Base-by-base conservation (phyloP, 2,888 invertebrate species). In the Liopterus haemorrhoidalis region DNA sequence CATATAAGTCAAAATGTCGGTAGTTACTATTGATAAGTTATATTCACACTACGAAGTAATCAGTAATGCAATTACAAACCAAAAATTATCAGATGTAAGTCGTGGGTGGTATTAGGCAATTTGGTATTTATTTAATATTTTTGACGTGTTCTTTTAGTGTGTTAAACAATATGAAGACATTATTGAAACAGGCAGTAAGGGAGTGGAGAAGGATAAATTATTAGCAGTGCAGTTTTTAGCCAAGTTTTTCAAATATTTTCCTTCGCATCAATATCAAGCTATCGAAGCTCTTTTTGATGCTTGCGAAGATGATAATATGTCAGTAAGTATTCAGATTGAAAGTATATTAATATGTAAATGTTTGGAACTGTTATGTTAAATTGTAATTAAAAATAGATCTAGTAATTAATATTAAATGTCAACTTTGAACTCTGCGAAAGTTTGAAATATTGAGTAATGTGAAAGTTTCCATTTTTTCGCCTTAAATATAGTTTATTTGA, bases 201-300 rank as follows among this genome's bases (percentile, higher is more conserved):
- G 93, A 19, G 81, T 82, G 0, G 80, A 85, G 30, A 90, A 88
- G 58, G 93, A 93, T 62, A 96, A 96, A 66, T 81, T 89, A 43
- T 70, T 97, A 51, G 91, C 95, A 4, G 90, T 94, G 2, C 95
- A 96, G 66, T 94, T 97, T 59, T 93, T 96, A 63, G 85, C 90
- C 2, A 82, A 91, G 67, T 96, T 95, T 71, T 93, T 93, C 65
- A 90, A 87, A 63, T 79, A 85, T 66, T 97, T 96, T 66, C 94
- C 95, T 5, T 75, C 76, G 49, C 71, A 89, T 46, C 79, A 87
- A n/a, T 85, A 86, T 55, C 80, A 85, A 62, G 90, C 94, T 5
- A 82, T 96, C 41, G 88, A 95, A 68, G 90, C 92, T 48, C 81
- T 91, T 60, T 79, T 96, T 57, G 94, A 95, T 72, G 75, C 97